phyloP scores from a whole-genome alignment of 2,888 invertebrate species.

The Netelia inedita region DNA sequence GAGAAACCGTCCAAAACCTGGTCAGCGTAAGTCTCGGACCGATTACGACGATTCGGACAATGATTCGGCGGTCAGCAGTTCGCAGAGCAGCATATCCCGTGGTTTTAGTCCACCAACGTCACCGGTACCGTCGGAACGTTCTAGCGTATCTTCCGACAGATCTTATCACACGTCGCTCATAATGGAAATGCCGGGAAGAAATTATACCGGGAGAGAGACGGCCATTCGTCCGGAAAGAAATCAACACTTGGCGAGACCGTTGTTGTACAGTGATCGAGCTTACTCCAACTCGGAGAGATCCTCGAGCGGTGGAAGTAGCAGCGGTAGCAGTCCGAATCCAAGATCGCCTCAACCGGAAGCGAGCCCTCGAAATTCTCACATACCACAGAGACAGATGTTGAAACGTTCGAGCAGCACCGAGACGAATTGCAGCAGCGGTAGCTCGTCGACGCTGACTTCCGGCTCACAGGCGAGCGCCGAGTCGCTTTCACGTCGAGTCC shows the following conservation, averaged over 20 bases:
- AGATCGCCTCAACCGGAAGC: conserved; percentile 73
- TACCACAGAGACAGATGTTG: conserved; percentile 85
- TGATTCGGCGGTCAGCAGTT: conserved; percentile 95
- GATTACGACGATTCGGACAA: conserved; percentile 92
- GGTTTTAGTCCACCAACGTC: conserved; percentile 91
- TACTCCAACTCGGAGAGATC: conserved; percentile 80
- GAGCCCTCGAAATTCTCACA: conserved; percentile 74
- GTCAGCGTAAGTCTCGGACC: conserved; percentile 74
- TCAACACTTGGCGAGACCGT: conserved; percentile 58
- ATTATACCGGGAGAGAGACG: conserved; percentile 60
- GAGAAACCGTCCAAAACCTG: conserved; percentile 76
- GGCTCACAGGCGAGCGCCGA: conserved; percentile 90
- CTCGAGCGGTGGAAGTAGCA: conserved; percentile 86
- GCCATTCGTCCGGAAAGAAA: conserved; percentile 51
- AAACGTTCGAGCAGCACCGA: conserved; percentile 91
- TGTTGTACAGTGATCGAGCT: conserved; percentile 67
- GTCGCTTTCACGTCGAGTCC: conserved; percentile 87
- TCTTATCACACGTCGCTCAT: conserved; percentile 84
- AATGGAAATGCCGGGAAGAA: conserved; percentile 82
- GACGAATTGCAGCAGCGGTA: conserved; percentile 90
- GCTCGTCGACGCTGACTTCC: conserved; percentile 91
- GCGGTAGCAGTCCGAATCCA: conserved; percentile 70
- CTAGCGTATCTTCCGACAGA: conserved; percentile 84
- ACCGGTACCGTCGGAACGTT: conserved; percentile 88
- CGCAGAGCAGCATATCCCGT: conserved; percentile 92